Percentiles rank a stretch among this genome's conserved stretches.
These are phyloP conservation scores for Sycobia sp. DNA, from an alignment of 1,140 invertebrate genomes.

Conservation along the genomic window DNA sequence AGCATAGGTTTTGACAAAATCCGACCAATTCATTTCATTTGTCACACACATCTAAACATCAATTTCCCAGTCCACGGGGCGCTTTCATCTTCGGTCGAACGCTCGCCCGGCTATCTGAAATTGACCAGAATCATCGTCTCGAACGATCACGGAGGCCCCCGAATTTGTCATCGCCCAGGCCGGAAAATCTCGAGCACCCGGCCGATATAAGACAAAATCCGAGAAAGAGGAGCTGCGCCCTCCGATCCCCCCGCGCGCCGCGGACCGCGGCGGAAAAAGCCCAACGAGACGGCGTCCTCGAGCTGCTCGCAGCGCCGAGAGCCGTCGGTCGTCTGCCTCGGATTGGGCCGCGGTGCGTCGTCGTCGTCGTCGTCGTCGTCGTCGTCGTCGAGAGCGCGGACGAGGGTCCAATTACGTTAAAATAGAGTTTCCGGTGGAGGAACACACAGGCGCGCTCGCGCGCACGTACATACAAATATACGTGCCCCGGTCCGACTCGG, in stretches of 20 bases:
- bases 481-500: too few relatives aligned
- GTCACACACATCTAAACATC: too few relatives aligned
- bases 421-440: conserved; percentile 35
- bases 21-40: too few relatives aligned
- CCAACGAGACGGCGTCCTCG: neutral
- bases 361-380: neutral
- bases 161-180: conserved; percentile 31
- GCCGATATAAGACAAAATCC: conserved; percentile 17
- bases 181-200: conserved; percentile 12
- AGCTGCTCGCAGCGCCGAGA: neutral
- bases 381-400: neutral
- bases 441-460: neutral
- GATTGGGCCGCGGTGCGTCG: conserved; percentile 1
- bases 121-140: too few relatives aligned
- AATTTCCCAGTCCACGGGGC: too few relatives aligned
- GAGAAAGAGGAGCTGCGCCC: too few relatives aligned
- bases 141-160: conserved; percentile 6
- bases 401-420: conserved; percentile 33
- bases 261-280: conserved; percentile 6
- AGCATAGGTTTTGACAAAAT: too few relatives aligned
- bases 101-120: neutral
- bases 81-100: neutral
- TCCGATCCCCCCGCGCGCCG: too few relatives aligned
- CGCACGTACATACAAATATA: too few relatives aligned
- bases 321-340: conserved; percentile 8